Evolutionary conservation across 2,888 invertebrate species (phyloP).

Genomic region (Polyommatus icarus): DNA sequence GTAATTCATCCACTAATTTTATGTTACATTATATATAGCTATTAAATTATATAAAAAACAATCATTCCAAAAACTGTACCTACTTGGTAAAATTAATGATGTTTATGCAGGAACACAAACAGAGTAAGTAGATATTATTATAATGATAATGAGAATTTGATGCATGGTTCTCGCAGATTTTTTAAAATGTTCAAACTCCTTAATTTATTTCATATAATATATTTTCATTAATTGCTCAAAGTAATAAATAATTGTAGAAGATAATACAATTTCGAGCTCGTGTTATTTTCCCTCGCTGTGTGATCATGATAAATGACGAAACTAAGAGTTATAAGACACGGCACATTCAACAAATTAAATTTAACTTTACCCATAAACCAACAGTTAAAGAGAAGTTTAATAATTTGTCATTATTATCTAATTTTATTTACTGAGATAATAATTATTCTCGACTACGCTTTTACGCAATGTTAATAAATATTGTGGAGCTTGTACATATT

Average conservation of each 20-base stretch:
- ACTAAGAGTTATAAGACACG: constrained; percentile 28
- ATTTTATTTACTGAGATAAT: constrained; percentile 8
- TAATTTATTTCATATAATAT: not conserved
- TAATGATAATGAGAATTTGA: not conserved
- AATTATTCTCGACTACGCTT: not conserved
- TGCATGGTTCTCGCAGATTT: not conserved
- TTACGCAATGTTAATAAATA: not conserved
- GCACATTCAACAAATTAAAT: constrained; percentile 29
- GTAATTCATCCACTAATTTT: too few species aligned
- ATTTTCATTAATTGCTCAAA: constrained; percentile 36
- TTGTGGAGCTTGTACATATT: not conserved
- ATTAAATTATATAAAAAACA: too few species aligned
- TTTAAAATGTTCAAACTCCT: not conserved
- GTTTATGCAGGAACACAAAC: too few species aligned
- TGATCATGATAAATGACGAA: constrained; percentile 29
- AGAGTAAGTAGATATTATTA: too few species aligned
- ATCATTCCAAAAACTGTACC: too few species aligned
- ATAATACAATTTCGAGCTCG: constrained; percentile 9
- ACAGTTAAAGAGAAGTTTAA: constrained; percentile 21
- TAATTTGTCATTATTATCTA: constrained; percentile 29
- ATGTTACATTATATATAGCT: too few species aligned
- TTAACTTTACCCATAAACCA: constrained; percentile 31
- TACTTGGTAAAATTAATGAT: too few species aligned
- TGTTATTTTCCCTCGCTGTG: constrained; percentile 13
- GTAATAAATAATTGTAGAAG: constrained; percentile 34